Conservation (phyloP, 2,113 vertebrate species). For the Saccopteryx bilineata region DNA sequence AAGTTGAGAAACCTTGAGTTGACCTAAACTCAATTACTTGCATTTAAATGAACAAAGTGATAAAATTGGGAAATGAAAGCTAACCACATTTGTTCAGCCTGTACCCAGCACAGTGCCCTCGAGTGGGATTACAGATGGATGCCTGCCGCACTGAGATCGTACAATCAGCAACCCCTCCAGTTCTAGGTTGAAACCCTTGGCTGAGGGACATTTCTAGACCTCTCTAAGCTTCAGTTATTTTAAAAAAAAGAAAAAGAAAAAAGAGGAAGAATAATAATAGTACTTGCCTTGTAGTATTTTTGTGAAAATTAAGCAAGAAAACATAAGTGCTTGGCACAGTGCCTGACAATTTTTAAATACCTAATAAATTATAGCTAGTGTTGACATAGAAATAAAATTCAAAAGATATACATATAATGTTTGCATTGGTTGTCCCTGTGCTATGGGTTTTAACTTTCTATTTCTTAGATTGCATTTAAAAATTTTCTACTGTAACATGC, state of each 20-base stretch:
- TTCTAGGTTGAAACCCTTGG: not conserved
- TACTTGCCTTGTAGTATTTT: not conserved
- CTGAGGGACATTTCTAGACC: not conserved
- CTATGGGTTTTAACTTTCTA: not conserved
- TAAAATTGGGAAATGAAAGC: not conserved
- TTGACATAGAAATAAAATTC: conserved; percentile 24
- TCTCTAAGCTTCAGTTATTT: not conserved
- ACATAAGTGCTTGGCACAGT: not conserved
- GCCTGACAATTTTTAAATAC: not conserved
- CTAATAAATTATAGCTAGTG: not conserved
- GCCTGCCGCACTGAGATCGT: not conserved
- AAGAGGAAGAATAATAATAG: not conserved
- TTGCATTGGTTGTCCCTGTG: not conserved
- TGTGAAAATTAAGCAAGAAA: conserved; percentile 3
- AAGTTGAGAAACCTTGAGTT: not conserved
- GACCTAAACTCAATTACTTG: not conserved
- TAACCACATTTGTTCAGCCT: not conserved
- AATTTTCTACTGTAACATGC: not conserved
- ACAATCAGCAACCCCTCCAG: not conserved
- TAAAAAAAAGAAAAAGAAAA: not conserved
- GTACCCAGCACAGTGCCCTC: not conserved
- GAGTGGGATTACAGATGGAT: not conserved
- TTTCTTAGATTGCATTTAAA: not conserved
- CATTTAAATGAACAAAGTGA: not conserved
- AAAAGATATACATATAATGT: not conserved